These are phyloP conservation scores for Epinotia nisella DNA, from an alignment of 2,888 invertebrate genomes.

Conservation along the genomic window DNA sequence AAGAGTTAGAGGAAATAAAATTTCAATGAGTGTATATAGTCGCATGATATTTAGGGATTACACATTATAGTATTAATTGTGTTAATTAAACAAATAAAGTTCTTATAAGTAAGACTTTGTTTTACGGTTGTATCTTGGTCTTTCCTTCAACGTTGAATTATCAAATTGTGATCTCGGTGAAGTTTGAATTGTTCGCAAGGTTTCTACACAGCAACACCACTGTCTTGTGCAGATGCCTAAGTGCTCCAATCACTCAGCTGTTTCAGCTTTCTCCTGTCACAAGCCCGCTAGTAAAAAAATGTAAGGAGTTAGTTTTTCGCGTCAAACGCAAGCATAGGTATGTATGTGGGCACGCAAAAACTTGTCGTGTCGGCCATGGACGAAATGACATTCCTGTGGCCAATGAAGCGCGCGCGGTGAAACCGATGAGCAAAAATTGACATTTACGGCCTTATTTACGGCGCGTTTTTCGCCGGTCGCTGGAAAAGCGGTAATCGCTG, in stretches of 20 bases:
- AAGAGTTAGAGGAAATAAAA: too few species aligned
- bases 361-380: constrained; percentile 58
- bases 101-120: too few species aligned
- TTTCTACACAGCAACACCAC: not conserved
- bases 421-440: constrained; percentile 48
- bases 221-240: not conserved
- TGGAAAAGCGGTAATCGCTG: constrained; percentile 26
- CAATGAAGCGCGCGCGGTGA: constrained; percentile 66
- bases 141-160: too few species aligned
- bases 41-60: too few species aligned
- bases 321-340: constrained; percentile 42
- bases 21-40: too few species aligned
- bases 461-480: constrained; percentile 37
- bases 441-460: constrained; percentile 40
- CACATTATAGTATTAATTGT: too few species aligned
- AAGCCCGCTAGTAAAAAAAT: constrained; percentile 61
- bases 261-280: constrained; percentile 73
- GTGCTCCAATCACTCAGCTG: constrained; percentile 53
- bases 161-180: not conserved
- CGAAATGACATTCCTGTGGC: constrained; percentile 69
- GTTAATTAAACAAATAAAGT: too few species aligned
- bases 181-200: not conserved
- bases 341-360: constrained; percentile 55
- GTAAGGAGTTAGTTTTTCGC: constrained; percentile 54
- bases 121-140: too few species aligned